Conservation (phyloP, 2,113 vertebrate genomes). For the Corythoichthys intestinalis region DNA sequence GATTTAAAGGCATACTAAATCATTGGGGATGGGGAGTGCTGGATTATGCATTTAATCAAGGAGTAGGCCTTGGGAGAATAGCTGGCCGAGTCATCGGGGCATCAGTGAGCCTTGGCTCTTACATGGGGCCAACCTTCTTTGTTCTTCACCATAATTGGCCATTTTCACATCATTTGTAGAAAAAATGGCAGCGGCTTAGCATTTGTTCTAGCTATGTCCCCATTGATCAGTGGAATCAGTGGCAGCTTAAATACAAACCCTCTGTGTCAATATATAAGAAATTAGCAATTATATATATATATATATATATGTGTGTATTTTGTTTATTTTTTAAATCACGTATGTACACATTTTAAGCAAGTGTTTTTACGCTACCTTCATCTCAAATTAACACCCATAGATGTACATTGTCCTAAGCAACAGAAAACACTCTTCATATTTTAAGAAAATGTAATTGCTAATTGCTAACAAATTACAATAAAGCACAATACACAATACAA, state of each 20-base stretch:
- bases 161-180: conserved; percentile 62
- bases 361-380: too few relatives aligned
- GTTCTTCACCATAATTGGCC: conserved; percentile 59
- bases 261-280: background rate
- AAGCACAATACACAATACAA: too few relatives aligned
- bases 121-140: conserved; percentile 61
- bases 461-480: too few relatives aligned
- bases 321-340: background rate
- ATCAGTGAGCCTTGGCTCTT: conserved; percentile 61
- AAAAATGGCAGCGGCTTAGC: conserved; percentile 27
- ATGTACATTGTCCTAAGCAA: too few relatives aligned
- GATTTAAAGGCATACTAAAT: conserved; percentile 84
- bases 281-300: background rate
- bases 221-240: conserved; percentile 30
- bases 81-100: conserved; percentile 69
- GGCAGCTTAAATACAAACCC: conserved; percentile 7
- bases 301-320: too few relatives aligned
- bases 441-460: too few relatives aligned
- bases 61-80: conserved; percentile 76
- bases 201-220: conserved; percentile 30
- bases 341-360: too few relatives aligned
- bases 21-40: conserved; percentile 78
- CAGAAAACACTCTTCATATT: too few relatives aligned
- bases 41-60: conserved; percentile 86
- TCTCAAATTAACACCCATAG: too few relatives aligned